phyloP scores from a whole-genome alignment of 1,140 invertebrate species.

The Scaptomyza montana region DNA sequence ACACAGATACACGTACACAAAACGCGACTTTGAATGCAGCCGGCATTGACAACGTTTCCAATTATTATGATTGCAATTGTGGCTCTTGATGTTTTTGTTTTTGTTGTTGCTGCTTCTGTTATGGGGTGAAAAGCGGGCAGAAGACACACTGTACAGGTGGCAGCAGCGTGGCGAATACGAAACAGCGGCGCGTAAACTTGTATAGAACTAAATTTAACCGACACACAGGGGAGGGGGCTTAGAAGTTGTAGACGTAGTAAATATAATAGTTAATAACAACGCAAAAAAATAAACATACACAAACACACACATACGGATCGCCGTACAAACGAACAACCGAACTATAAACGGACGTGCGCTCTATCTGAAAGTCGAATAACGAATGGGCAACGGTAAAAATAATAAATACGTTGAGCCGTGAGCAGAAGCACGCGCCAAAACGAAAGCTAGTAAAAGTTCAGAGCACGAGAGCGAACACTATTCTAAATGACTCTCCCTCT shows the following conservation, averaged over 20 bases:
- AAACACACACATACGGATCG: conserved; percentile 51
- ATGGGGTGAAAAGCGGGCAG: background rate
- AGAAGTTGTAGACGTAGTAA: conserved; percentile 61
- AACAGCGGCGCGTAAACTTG: conserved; percentile 54
- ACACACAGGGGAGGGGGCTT: conserved; percentile 24
- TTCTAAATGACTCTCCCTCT: conserved; percentile 1
- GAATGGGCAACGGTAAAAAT: conserved; percentile 54
- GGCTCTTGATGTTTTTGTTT: conserved; percentile 9
- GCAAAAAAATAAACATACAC: conserved; percentile 68
- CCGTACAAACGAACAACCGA: conserved; percentile 17
- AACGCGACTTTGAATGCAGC: conserved; percentile 38
- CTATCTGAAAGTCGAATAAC: conserved; percentile 63
- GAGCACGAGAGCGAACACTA: conserved; percentile 33
- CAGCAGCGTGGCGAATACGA: conserved; percentile 50
- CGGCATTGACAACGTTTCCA: conserved; percentile 47
- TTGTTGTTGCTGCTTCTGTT: background rate
- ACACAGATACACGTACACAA: conserved; percentile 35
- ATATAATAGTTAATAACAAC: conserved; percentile 79
- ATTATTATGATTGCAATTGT: conserved; percentile 34
- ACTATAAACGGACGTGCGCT: conserved; percentile 55
- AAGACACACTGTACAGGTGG: conserved; percentile 61
- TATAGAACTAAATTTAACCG: conserved; percentile 62
- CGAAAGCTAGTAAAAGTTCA: conserved; percentile 58
- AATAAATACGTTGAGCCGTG: conserved; percentile 40
- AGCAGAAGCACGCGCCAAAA: conserved; percentile 55